phyloP scores from a whole-genome alignment of 1,140 invertebrate genomes.

The Leucophenga varia region DNA sequence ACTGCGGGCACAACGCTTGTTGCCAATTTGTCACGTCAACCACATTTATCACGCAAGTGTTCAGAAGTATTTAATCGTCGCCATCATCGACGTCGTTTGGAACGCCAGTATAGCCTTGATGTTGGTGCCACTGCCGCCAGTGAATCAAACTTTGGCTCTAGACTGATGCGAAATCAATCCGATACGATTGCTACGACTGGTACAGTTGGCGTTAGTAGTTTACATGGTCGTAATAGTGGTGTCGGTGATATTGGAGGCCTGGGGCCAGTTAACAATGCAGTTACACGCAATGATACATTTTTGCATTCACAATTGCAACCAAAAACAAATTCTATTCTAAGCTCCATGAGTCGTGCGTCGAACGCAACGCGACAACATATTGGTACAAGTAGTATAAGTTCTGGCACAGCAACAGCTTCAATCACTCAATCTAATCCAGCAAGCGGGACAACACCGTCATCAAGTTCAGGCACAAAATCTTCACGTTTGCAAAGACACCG shows the following conservation, averaged over 20 bases:
- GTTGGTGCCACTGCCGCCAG: slow-evolving; percentile 21
- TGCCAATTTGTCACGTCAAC: slow-evolving; percentile 16
- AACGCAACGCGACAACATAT: slow-evolving; percentile 34
- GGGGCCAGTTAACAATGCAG: slow-evolving; percentile 3
- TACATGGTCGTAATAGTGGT: slow-evolving; percentile 2
- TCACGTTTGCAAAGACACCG: slow-evolving; percentile 46
- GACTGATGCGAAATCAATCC: slow-evolving; percentile 47
- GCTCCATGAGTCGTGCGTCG: neutral
- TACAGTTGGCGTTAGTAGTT: neutral
- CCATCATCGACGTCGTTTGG: slow-evolving; percentile 32
- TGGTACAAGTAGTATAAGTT: no score
- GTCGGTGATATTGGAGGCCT: neutral
- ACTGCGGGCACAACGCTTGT: slow-evolving; percentile 8
- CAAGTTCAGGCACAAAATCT: slow-evolving; percentile 17
- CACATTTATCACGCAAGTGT: slow-evolving; percentile 41
- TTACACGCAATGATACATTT: slow-evolving; percentile 17
- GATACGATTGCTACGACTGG: slow-evolving; percentile 38
- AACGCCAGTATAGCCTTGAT: slow-evolving; percentile 45
- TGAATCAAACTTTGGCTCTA: slow-evolving; percentile 22
- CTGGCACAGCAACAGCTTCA: neutral
- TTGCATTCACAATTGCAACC: slow-evolving; percentile 10
- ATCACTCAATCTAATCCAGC: no score
- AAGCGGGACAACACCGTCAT: neutral
- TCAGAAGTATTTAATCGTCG: slow-evolving; percentile 48
- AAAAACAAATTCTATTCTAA: no score